Evolutionary conservation across 1,140 invertebrate species (phyloP).

Genomic region (Drosophila tani): DNA sequence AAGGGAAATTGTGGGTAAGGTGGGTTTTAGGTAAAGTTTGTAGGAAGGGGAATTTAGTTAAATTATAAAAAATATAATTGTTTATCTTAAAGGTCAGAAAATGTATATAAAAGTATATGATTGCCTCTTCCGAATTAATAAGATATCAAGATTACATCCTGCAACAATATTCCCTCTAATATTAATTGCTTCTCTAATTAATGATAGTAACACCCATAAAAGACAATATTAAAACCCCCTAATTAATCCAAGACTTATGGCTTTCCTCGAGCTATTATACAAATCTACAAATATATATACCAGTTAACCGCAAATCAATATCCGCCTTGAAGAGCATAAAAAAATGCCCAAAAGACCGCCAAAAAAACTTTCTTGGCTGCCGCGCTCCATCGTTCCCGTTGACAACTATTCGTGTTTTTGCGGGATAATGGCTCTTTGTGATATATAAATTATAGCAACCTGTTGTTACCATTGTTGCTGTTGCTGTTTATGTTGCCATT

Average conservation of each 20-base stretch:
- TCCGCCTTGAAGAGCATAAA: constrained; percentile 14
- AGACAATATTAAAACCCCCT: not conserved
- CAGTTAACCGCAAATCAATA: constrained; percentile 4
- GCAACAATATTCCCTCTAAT: too few relatives aligned
- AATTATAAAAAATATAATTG: not conserved
- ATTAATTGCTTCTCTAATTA: not conserved
- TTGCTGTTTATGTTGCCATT: constrained; percentile 27
- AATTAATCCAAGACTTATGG: not conserved
- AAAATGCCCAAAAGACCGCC: not conserved
- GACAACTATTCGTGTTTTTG: constrained; percentile 59
- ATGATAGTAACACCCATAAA: not conserved
- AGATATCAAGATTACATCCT: too few relatives aligned
- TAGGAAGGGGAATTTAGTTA: too few relatives aligned
- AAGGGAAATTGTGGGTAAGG: not conserved
- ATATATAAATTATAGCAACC: constrained; percentile 39
- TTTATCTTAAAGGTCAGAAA: not conserved
- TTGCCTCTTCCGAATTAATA: not conserved
- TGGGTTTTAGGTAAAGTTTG: not conserved
- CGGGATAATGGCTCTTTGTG: constrained; percentile 52
- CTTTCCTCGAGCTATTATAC: not conserved
- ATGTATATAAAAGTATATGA: not conserved
- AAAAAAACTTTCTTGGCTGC: not conserved
- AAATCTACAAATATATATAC: not conserved
- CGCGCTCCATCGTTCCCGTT: constrained; percentile 18
- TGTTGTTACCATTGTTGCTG: constrained; percentile 29